Evolutionary conservation across 2,888 invertebrate species (phyloP), one percentile per base, ranked within the genome.

Genomic region (Patella ulyssiponensis): DNA sequence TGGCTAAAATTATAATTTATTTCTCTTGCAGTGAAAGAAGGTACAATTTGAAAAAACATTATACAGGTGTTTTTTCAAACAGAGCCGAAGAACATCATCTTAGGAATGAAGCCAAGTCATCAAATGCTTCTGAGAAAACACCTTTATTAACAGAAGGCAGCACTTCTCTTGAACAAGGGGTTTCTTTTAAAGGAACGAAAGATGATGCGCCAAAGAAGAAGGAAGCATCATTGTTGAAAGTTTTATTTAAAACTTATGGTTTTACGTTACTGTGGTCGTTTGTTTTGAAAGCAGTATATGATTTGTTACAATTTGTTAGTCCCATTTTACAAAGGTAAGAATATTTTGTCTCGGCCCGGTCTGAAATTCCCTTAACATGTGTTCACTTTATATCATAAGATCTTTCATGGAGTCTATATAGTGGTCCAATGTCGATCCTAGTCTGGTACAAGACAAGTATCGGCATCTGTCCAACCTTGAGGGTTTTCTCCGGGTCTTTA

Each of bases 251-350:
- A 69, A 78, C 78, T 5, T 86, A 84, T 81, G 87, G 89, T 51
- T 76, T 78, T 0, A 81, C 81, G 0, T 79, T 90, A 14, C 72
- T 89, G n/a, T 72, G 82, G 33, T 85, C 89, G 9, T 86, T 85
- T 84, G 54, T 79, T 7, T 85, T 84, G 75, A 88, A 87, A 80
- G 81, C 87, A 33, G 54, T 86, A 9, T 86, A 88, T 78, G 88
- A 88, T 77, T 73, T 86, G 3, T 74, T 87, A 7, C 86, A 86
- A 80, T 86, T 87, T 79, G 86, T 86, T 53, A 86, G 80, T 79
- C 88, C 88, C 11, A 69, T 83, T 75, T 77, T 88, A 9, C 71
- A 87, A 9, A 85, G 79, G 87, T 88, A 77, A 82, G 82, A 83
- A n/a, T 12, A n/a, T 7, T 44, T 70, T n/a, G 11, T 14, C 20